Percentiles rank a stretch among this genome's conserved stretches.
Evolutionary conservation across 2,113 vertebrate species (phyloP).

Genomic region (Amia ocellicauda): DNA sequence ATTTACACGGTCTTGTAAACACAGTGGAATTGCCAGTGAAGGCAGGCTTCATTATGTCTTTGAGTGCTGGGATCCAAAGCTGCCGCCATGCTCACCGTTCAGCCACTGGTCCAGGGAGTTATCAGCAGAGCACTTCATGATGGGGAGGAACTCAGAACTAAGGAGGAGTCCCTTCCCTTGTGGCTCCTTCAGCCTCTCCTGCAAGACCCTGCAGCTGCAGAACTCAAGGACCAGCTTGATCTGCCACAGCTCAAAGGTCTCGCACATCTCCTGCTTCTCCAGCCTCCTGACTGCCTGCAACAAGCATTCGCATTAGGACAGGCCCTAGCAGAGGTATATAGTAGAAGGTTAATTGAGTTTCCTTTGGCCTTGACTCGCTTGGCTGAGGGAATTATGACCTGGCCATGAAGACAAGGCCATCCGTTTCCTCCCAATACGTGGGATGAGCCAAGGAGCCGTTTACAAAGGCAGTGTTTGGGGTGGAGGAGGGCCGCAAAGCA

Average conservation of each 20-base stretch:
- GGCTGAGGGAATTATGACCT: no score
- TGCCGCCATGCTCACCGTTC: conserved; percentile 65
- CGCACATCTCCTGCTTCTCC: conserved; percentile 66
- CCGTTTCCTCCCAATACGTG: no score
- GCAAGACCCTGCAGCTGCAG: conserved; percentile 79
- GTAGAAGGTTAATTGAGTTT: no score
- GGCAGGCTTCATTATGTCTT: no score
- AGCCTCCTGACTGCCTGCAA: conserved; percentile 70
- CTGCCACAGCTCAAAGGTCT: conserved; percentile 91
- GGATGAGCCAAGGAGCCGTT: no score
- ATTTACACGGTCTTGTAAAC: no score
- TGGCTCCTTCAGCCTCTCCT: conserved; percentile 60
- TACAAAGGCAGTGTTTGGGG: no score
- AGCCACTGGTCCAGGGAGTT: conserved; percentile 84
- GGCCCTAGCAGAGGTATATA: no score
- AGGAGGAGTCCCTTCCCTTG: conserved; percentile 74
- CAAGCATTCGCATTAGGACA: no score
- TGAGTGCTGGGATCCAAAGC: not conserved
- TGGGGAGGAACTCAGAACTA: conserved; percentile 86
- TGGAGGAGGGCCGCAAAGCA: conserved; percentile 53
- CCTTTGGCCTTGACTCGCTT: no score
- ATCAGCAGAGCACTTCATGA: conserved; percentile 89
- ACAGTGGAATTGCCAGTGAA: no score
- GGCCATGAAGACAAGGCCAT: no score
- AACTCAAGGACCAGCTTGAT: conserved; percentile 88